These are phyloP conservation scores for Acronicta aceris DNA, from an alignment of 2,888 invertebrate genomes.

Conservation along the genomic window DNA sequence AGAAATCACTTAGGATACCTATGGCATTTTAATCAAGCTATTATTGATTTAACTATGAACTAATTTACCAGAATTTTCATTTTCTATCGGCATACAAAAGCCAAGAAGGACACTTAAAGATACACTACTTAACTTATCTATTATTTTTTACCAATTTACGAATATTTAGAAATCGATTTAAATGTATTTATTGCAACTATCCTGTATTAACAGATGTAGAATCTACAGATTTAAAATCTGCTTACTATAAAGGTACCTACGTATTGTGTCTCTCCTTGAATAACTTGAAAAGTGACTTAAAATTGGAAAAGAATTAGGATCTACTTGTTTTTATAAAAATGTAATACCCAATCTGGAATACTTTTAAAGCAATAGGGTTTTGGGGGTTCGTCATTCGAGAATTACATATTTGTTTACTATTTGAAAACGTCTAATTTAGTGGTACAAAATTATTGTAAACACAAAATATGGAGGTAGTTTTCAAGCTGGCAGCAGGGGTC, in stretches of 20 bases:
- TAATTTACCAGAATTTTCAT: slow-evolving; percentile 4
- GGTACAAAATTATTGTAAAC: slow-evolving; percentile 20
- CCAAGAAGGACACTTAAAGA: slow-evolving; percentile 42
- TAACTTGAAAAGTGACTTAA: slow-evolving; percentile 22
- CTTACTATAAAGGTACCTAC: slow-evolving; percentile 3
- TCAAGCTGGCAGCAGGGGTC: slow-evolving; percentile 58
- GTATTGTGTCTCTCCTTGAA: slow-evolving; percentile 4
- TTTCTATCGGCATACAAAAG: slow-evolving; percentile 12
- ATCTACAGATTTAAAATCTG: slow-evolving; percentile 6
- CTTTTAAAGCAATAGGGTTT: slow-evolving; percentile 4
- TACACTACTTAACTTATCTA: slow-evolving; percentile 6
- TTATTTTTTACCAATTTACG: slow-evolving; percentile 17
- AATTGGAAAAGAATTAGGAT: too few species aligned
- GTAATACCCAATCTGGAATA: slow-evolving; percentile 28
- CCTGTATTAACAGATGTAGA: neutral
- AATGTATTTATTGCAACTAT: slow-evolving; percentile 7
- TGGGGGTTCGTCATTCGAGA: too few species aligned
- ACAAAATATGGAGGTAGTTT: slow-evolving; percentile 34
- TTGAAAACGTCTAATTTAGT: slow-evolving; percentile 2
- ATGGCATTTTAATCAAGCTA: too few species aligned
- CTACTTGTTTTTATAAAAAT: too few species aligned
- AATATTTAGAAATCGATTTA: slow-evolving; percentile 8
- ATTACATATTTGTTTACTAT: slow-evolving; percentile 4
- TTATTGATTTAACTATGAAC: too few species aligned
- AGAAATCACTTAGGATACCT: too few species aligned